A percentile compares a stretch with the other conserved stretches of the same genome.
phyloP scores from a whole-genome alignment of 2,113 vertebrate genomes.

The Rhabdornis inornatus region DNA sequence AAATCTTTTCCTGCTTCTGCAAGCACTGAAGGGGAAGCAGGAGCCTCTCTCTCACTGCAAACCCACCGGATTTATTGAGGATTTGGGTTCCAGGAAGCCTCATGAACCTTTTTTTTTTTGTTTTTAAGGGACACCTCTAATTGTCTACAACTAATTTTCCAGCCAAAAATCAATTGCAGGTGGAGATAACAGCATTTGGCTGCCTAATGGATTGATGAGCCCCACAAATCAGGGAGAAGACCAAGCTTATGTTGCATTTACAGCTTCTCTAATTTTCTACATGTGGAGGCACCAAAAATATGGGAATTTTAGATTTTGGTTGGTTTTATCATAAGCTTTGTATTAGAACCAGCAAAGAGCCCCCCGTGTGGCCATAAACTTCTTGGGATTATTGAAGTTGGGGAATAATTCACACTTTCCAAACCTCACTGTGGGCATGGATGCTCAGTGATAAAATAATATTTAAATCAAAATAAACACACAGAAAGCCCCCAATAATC shows the following conservation, averaged over 20 bases:
- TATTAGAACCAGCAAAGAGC: not conserved
- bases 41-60: not conserved
- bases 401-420: accelerated
- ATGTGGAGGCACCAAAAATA: not conserved
- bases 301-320: not conserved
- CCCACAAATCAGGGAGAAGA: not conserved
- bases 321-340: not conserved
- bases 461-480: not conserved
- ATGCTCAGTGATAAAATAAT: not conserved
- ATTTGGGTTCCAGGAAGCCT: not conserved
- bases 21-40: not conserved
- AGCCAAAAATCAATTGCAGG: not conserved
- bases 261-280: not conserved
- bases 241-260: not conserved
- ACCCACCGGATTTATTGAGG: not conserved
- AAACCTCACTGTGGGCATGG: accelerated
- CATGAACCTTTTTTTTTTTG: not conserved
- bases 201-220: not conserved
- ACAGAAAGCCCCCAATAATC: accelerated
- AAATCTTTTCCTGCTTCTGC: not conserved
- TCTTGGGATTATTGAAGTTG: too few relatives aligned
- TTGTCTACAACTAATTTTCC: not conserved
- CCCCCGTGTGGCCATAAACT: accelerated
- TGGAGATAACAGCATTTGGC: not conserved
- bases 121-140: not conserved